Conservation (phyloP, 2,113 vertebrate genomes). For the Oncorhynchus nerka region DNA sequence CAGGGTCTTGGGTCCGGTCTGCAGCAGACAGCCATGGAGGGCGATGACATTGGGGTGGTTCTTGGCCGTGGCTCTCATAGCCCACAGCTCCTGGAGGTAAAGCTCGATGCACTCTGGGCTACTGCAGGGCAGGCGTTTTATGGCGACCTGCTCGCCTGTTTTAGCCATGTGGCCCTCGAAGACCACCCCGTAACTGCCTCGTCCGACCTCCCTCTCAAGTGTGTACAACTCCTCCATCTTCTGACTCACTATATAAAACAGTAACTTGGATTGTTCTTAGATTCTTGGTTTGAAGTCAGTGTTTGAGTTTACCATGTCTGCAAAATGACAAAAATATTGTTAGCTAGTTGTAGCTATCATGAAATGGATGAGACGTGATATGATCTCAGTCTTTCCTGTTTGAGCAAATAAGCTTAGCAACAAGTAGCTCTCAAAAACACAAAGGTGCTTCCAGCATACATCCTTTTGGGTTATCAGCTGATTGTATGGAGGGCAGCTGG, state of each 20-base stretch:
- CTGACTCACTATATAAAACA: neutral
- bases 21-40: constrained; percentile 74
- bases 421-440: too few relatives aligned
- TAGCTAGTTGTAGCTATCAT: too few relatives aligned
- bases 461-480: too few relatives aligned
- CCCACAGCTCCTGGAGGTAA: constrained; percentile 92
- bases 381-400: too few relatives aligned
- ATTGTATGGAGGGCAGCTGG: too few relatives aligned
- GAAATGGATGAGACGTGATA: too few relatives aligned
- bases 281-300: neutral
- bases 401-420: too few relatives aligned
- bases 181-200: constrained; percentile 93
- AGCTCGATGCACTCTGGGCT: constrained; percentile 91
- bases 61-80: constrained; percentile 84
- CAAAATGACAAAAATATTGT: too few relatives aligned
- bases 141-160: constrained; percentile 80
- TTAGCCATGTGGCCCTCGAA: constrained; percentile 81
- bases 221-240: constrained; percentile 82
- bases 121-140: constrained; percentile 89
- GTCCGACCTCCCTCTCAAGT: constrained; percentile 86
- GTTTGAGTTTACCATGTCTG: neutral
- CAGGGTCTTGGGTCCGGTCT: constrained; percentile 67
- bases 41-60: constrained; percentile 88
- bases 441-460: too few relatives aligned
- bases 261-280: neutral